These are phyloP conservation scores for Otocyon megalotis DNA, from an alignment of 2,113 vertebrate genomes.

Conservation along the genomic window DNA sequence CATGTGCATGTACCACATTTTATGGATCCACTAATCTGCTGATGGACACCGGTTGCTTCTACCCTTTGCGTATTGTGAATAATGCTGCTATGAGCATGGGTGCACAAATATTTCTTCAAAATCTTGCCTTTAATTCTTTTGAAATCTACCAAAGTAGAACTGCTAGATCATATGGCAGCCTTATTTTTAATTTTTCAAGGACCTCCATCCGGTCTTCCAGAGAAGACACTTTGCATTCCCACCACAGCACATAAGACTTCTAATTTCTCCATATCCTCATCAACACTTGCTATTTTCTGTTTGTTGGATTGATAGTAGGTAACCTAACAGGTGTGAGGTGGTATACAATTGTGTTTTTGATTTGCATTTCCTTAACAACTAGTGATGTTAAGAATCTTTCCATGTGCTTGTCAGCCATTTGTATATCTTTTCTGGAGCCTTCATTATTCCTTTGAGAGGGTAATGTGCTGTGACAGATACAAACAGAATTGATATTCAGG, in stretches of 20 bases:
- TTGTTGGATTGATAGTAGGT: neutral
- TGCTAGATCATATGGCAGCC: neutral
- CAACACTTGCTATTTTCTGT: neutral
- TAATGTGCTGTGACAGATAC: neutral
- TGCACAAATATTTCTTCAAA: neutral
- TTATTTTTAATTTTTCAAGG: neutral
- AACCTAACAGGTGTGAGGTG: neutral
- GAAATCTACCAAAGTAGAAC: neutral
- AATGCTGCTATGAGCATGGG: neutral
- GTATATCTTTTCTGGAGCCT: neutral
- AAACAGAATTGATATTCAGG: neutral
- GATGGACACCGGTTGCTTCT: neutral
- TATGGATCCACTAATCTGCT: neutral
- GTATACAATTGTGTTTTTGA: neutral
- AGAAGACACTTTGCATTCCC: neutral
- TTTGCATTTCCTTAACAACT: neutral
- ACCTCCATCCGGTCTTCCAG: neutral
- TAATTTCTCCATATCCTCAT: neutral
- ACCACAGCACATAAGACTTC: neutral
- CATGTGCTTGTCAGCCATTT: neutral
- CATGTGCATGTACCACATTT: neutral
- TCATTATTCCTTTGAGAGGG: neutral
- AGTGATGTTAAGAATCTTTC: neutral
- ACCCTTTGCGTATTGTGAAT: neutral
- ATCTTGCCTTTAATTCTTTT: neutral